These are phyloP conservation scores for Dicaeum eximium DNA, from an alignment of 2,113 vertebrate genomes.

Conservation along the genomic window DNA sequence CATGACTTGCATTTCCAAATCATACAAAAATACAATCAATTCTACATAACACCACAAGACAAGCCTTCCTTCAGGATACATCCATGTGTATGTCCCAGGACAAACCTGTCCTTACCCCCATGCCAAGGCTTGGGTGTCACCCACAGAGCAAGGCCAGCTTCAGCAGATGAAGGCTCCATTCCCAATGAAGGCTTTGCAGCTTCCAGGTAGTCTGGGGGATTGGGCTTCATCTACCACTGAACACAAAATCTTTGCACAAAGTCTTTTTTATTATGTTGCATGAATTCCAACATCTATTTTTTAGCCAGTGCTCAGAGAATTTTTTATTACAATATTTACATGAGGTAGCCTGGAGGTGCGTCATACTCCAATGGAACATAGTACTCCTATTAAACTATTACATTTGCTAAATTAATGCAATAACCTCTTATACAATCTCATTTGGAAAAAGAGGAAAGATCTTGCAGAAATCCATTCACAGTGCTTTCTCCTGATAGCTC, in stretches of 20 bases:
- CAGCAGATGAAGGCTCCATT: neutral
- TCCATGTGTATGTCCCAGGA: neutral
- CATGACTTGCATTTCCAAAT: constrained; percentile 6
- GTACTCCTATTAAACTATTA: neutral
- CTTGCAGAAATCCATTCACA: neutral
- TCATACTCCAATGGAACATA: neutral
- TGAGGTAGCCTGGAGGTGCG: neutral
- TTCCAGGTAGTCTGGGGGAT: neutral
- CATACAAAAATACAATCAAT: neutral
- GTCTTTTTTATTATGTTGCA: neutral
- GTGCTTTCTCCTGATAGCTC: neutral
- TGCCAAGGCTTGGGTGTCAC: neutral
- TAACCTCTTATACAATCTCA: neutral
- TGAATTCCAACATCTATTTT: neutral
- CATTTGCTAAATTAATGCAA: neutral
- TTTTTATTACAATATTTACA: neutral
- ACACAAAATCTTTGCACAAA: neutral
- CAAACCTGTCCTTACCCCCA: neutral
- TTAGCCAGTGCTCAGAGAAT: neutral
- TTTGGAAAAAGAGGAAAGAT: neutral
- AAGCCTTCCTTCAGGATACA: neutral
- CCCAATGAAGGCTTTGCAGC: fast-evolving
- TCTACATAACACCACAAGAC: neutral
- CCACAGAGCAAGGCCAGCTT: fast-evolving
- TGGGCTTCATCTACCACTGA: neutral